These are phyloP conservation scores for Perca schrenkii DNA, from an alignment of 2,113 vertebrate genomes.

Conservation along the genomic window DNA sequence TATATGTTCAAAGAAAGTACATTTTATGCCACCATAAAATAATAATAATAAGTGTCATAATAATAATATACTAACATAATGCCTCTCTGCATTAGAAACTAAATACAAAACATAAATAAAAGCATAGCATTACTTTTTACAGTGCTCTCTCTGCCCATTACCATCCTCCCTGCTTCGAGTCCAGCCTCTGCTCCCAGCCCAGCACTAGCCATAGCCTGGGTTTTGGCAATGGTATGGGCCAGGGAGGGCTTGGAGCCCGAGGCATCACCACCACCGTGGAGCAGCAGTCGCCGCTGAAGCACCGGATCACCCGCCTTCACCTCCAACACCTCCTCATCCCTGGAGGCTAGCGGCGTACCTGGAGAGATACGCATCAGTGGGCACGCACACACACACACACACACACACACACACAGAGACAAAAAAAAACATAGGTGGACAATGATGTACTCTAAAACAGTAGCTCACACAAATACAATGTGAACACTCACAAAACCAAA, in stretches of 20 bases:
- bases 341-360: conserved; percentile 77
- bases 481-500: neutral
- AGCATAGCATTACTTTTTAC: conserved; percentile 72
- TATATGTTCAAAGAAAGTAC: neutral
- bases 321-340: conserved; percentile 79
- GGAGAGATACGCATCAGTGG: conserved; percentile 72
- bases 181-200: conserved; percentile 65
- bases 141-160: conserved; percentile 69
- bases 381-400: conserved; percentile 45
- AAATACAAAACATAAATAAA: conserved; percentile 30
- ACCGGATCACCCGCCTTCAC: conserved; percentile 77
- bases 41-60: neutral
- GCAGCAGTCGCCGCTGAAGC: conserved; percentile 77
- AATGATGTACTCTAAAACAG: neutral
- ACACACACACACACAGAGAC: conserved; percentile 19
- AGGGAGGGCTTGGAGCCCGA: conserved; percentile 72
- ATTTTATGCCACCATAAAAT: neutral
- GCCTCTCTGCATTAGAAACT: neutral
- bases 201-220: conserved; percentile 56
- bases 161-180: conserved; percentile 71
- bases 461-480: neutral
- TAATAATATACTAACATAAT: neutral
- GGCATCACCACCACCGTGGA: conserved; percentile 73
- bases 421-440: conserved; percentile 6
- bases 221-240: conserved; percentile 61